Conservation (phyloP, 2,797 vertebrate species). For the Dendrocincla fuliginosa region DNA sequence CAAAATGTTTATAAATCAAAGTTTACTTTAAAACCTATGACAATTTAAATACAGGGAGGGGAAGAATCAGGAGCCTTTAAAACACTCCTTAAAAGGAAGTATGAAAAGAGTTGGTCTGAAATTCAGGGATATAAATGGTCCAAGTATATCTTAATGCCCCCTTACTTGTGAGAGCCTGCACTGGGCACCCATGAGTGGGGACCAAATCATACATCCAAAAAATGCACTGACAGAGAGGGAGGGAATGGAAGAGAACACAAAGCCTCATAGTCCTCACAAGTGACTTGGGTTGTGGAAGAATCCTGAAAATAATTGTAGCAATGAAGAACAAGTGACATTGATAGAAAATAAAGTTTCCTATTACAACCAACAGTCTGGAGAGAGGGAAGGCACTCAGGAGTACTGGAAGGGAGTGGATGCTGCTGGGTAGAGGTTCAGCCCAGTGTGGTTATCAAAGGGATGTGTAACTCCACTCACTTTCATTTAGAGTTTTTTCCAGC, state of each 20-base stretch:
- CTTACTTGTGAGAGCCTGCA: not conserved
- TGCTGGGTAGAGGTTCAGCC: not conserved
- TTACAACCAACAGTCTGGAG: not conserved
- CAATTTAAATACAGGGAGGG: not conserved
- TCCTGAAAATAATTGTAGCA: not conserved
- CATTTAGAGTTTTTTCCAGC: not conserved
- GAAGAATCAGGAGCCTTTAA: not conserved
- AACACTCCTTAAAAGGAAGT: not conserved
- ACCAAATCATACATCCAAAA: not conserved
- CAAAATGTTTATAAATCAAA: too few relatives aligned
- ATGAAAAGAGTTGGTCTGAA: not conserved
- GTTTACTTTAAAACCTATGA: not conserved
- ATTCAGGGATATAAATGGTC: not conserved
- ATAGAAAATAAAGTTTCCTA: not conserved
- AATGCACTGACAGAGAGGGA: not conserved
- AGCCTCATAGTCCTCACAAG: not conserved
- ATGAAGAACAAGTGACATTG: not conserved
- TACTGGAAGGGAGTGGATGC: not conserved
- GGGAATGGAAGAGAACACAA: not conserved
- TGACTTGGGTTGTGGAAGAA: not conserved
- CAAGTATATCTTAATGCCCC: not conserved
- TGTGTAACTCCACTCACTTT: not conserved
- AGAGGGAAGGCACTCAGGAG: not conserved
- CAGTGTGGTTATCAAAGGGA: rapidly evolving
- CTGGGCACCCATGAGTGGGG: not conserved